A percentile compares a stretch with the other conserved stretches of the same genome.
phyloP scores from a whole-genome alignment of 2,113 vertebrate species.

The Okapia johnstoni region DNA sequence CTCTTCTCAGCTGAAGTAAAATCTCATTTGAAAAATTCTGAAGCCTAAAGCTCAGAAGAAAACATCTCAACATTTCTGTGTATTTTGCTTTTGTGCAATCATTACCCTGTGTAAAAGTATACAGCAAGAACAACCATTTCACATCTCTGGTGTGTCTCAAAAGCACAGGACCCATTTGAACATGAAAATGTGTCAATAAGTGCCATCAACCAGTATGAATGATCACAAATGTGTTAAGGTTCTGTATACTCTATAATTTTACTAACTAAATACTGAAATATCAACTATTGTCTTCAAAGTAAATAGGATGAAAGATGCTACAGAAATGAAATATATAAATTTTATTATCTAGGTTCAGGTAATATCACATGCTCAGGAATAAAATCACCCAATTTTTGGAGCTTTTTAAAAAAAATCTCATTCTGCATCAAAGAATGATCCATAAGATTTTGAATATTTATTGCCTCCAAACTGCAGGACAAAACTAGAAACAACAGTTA shows the following conservation, averaged over 20 bases:
- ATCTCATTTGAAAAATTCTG: conserved; percentile 51
- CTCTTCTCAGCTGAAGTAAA: conserved; percentile 39
- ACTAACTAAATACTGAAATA: conserved; percentile 42
- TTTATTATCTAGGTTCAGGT: conserved; percentile 43
- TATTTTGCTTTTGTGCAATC: conserved; percentile 22
- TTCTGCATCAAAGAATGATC: conserved; percentile 56
- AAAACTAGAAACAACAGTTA: conserved; percentile 54
- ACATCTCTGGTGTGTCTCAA: conserved; percentile 56
- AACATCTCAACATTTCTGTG: neutral
- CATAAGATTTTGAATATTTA: conserved; percentile 61
- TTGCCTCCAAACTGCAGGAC: conserved; percentile 35
- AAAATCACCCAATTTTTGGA: conserved; percentile 37
- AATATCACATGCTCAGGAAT: conserved; percentile 27
- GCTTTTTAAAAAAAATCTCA: conserved; percentile 20
- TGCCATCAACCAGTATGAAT: conserved; percentile 43
- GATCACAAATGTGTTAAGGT: conserved; percentile 44
- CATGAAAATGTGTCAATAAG: conserved; percentile 59
- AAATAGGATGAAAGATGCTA: conserved; percentile 46
- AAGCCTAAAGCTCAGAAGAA: conserved; percentile 41
- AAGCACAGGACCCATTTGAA: conserved; percentile 60
- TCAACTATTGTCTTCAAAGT: conserved; percentile 28
- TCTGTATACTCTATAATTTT: neutral
- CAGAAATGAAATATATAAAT: conserved; percentile 47
- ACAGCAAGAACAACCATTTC: conserved; percentile 32
- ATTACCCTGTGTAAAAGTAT: neutral